Percentiles rank a stretch among this genome's conserved stretches.
These are phyloP conservation scores for Sphaerodactylus townsendi DNA, from an alignment of 2,113 vertebrate genomes.

Conservation along the genomic window DNA sequence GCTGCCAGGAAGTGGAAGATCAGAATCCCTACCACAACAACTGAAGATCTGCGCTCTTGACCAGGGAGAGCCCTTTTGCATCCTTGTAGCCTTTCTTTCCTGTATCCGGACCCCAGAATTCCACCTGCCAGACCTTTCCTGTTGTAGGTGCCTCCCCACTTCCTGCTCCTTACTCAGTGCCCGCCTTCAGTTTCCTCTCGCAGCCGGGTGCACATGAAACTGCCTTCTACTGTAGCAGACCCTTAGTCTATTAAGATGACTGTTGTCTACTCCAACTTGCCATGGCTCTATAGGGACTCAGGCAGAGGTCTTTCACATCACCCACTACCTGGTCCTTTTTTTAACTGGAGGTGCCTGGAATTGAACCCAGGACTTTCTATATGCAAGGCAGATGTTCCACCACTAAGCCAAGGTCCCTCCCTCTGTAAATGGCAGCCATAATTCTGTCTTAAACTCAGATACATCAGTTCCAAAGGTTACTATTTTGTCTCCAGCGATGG, in stretches of 20 bases:
- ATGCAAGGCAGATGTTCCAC: no score
- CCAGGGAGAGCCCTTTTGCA: neutral
- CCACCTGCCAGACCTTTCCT: neutral
- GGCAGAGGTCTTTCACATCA: no score
- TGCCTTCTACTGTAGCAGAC: no score
- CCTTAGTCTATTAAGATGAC: no score
- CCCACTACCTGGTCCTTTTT: no score
- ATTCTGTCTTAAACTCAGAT: neutral
- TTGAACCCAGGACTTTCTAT: no score
- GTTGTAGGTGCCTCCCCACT: neutral
- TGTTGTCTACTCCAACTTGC: no score
- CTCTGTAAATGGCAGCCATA: neutral
- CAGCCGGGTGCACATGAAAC: no score
- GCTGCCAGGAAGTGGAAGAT: neutral
- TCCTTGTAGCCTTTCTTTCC: neutral
- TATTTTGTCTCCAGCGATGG: neutral
- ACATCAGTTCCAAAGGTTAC: neutral
- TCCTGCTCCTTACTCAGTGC: neutral
- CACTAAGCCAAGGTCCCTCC: no score
- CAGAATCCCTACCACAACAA: neutral
- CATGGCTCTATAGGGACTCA: no score
- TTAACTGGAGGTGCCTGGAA: no score
- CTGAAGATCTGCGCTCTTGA: neutral
- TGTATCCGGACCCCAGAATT: neutral
- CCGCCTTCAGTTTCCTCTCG: neutral